Evolutionary conservation across 2,888 invertebrate species (phyloP).

Genomic region (Caenorhabditis doughertyi): DNA sequence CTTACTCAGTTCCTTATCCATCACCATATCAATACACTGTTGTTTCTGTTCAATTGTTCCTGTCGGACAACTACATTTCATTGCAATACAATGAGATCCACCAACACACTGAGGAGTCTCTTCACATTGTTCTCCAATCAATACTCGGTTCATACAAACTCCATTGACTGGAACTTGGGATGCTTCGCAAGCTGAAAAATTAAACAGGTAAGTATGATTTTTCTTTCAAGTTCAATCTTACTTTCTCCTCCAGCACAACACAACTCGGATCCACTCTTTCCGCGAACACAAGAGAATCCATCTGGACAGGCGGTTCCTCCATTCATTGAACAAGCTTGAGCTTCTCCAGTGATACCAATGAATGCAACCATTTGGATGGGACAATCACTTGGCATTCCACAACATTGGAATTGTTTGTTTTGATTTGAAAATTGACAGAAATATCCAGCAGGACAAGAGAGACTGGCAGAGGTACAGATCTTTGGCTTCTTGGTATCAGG

Average conservation of each 20-base stretch:
- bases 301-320: constrained; percentile 74
- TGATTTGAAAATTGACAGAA: constrained; percentile 74
- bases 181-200: constrained; percentile 70
- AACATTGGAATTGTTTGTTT: constrained; percentile 76
- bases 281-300: constrained; percentile 74
- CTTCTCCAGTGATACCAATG: constrained; percentile 73
- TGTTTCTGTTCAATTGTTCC: constrained; percentile 66
- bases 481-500: constrained; percentile 73
- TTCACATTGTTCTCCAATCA: constrained; percentile 69
- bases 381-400: constrained; percentile 75
- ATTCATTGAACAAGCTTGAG: constrained; percentile 74
- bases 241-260: constrained; percentile 76
- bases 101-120: constrained; percentile 69
- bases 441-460: constrained; percentile 75
- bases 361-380: constrained; percentile 74
- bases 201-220: not conserved
- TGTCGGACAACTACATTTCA: constrained; percentile 64
- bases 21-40: constrained; percentile 59
- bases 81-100: constrained; percentile 62
- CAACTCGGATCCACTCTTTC: constrained; percentile 71
- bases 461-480: constrained; percentile 74
- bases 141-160: constrained; percentile 67
- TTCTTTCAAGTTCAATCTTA: constrained; percentile 19
- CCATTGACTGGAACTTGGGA: constrained; percentile 73
- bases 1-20: constrained; percentile 56